Conservation (phyloP, 1,140 invertebrate genomes). For the Chlorops oryzae region DNA sequence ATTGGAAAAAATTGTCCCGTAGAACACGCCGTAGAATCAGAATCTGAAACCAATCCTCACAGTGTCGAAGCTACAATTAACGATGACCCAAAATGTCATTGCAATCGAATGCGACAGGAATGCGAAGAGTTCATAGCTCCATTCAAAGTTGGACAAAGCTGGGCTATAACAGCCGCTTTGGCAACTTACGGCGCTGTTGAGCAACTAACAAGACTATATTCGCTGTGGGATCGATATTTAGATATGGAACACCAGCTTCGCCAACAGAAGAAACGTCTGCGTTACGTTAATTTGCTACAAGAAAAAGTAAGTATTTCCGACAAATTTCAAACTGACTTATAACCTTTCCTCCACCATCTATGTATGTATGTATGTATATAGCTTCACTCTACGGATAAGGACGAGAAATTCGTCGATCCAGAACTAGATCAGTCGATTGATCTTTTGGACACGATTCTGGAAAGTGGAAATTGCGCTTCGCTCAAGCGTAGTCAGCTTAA, state of each 20-base stretch:
- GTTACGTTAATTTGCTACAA: slow-evolving; percentile 67
- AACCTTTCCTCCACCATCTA: not conserved
- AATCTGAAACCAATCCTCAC: not conserved
- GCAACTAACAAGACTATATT: slow-evolving; percentile 69
- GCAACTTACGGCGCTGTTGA: slow-evolving; percentile 59
- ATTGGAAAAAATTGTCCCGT: slow-evolving; percentile 13
- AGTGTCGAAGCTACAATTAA: not conserved
- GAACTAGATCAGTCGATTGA: slow-evolving; percentile 55
- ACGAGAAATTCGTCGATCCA: slow-evolving; percentile 47
- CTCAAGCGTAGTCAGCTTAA: slow-evolving; percentile 50
- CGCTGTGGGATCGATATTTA: slow-evolving; percentile 67
- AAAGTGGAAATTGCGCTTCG: slow-evolving; percentile 41
- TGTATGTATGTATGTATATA: not conserved
- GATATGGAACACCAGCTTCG: slow-evolving; percentile 65
- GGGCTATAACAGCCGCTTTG: slow-evolving; percentile 49
- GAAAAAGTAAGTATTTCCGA: slow-evolving; percentile 51
- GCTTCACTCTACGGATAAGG: not conserved
- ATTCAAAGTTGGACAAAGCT: slow-evolving; percentile 42
- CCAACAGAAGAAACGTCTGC: slow-evolving; percentile 59
- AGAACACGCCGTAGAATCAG: not conserved
- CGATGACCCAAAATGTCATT: no score
- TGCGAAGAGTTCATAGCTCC: slow-evolving; percentile 21
- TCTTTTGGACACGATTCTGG: slow-evolving; percentile 53
- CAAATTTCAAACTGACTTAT: not conserved
- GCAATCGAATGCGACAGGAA: slow-evolving; percentile 13